Base-by-base conservation (phyloP, 2,797 vertebrate genomes). In the Philypnodon macrostomus region DNA sequence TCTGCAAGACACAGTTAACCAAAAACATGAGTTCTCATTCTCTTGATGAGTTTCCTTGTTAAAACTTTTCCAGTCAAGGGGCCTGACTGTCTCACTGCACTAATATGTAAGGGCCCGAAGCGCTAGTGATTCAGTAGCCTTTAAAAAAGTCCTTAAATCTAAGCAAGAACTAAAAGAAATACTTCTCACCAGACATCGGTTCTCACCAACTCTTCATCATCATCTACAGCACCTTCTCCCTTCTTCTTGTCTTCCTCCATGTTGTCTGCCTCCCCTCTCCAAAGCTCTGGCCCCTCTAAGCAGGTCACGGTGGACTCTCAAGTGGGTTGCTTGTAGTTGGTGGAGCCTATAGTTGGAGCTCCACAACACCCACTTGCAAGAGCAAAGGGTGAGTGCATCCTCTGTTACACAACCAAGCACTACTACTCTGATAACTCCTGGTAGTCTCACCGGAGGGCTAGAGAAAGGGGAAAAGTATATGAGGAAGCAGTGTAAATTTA, bases 301-400 rank as follows among this genome's bases (percentile, higher is more conserved):
- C 79, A 81, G 86, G 86, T 88, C 81, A 75, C n/a, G n/a, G n/a
- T n/a, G 71, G 62, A 44, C 81, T 81, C 80, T 88, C 85, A 67
- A 65, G 80, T 81, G 79, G 72, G 71, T 71, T 77, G 63, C 72
- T 75, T 87, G 77, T 86, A 82, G 82, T 80, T 74, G 65, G 73
- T 71, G 77, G 77, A 87, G 80, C 79, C 85, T 84, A 80, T 88
- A 89, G 87, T 85, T 74, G 71, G 79, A 77, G 79, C 81, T 83
- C 76, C 53, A 51, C 73, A 81, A 90, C 90, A 86, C 90, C 90
- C 89, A 91, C 90, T 85, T 84, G 71, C 73, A 86, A n/a, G 85
- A 85, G 87, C 87, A 85, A 87, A 85, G 85, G 87, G 83, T 85
- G 80, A 89, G 67, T n/a, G n/a, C 48, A 53, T 86, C 79, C 26